These are phyloP conservation scores for Liodrosophila aerea DNA, from an alignment of 2,888 invertebrate genomes.

Conservation along the genomic window DNA sequence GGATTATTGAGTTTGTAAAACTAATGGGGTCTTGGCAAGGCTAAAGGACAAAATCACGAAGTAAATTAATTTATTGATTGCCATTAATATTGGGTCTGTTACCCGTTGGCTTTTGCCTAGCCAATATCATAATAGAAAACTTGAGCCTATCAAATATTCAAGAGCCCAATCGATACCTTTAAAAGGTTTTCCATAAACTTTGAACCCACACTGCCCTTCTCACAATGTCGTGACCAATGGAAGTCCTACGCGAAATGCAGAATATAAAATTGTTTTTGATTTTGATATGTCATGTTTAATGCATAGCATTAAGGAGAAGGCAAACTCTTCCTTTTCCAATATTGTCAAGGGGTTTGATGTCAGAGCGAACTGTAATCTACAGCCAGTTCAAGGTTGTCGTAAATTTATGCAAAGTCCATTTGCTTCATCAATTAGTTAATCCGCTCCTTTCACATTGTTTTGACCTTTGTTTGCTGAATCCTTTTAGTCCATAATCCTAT, in stretches of 20 bases:
- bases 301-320: constrained; percentile 27
- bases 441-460: too few relatives aligned
- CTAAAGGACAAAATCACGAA: too few relatives aligned
- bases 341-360: constrained; percentile 41
- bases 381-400: constrained; percentile 6
- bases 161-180: constrained; percentile 26
- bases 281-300: constrained; percentile 60
- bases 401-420: constrained; percentile 50
- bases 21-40: too few relatives aligned
- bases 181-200: constrained; percentile 20
- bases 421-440: constrained; percentile 55
- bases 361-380: constrained; percentile 28
- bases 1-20: too few relatives aligned
- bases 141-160: constrained; percentile 37
- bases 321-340: neutral
- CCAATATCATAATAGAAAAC: constrained; percentile 17
- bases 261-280: constrained; percentile 62
- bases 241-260: constrained; percentile 10
- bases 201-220: constrained; percentile 1
- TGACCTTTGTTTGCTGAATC: too few relatives aligned
- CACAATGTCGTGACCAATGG: constrained; percentile 9
- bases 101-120: neutral
- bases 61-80: too few relatives aligned
- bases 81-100: too few relatives aligned
- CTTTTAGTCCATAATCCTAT: neutral